Evolutionary conservation across 2,888 invertebrate species (phyloP).

Genomic region (Standfussiana lucernea): DNA sequence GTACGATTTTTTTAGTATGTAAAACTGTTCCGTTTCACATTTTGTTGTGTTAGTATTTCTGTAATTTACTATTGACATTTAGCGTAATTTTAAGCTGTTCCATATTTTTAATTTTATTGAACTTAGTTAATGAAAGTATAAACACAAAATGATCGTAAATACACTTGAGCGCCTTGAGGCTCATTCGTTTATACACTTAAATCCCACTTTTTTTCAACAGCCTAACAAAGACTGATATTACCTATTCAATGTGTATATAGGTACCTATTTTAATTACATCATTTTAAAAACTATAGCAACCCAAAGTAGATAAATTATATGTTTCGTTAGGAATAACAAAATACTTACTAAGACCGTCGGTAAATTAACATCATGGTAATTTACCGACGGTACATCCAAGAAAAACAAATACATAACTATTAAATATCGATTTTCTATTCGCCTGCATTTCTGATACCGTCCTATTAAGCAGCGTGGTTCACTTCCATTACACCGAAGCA

Average conservation of each 20-base stretch:
- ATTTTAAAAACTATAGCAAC: not conserved
- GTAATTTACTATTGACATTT: not conserved
- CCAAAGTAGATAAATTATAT: too few relatives aligned
- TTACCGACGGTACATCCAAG: too few relatives aligned
- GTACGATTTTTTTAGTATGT: slow-evolving; percentile 22
- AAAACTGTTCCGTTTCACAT: not conserved
- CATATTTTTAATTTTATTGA: not conserved
- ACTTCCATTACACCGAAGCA: slow-evolving; percentile 20
- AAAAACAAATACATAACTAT: slow-evolving; percentile 8
- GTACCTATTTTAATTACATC: not conserved
- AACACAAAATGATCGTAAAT: not conserved
- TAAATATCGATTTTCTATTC: not conserved
- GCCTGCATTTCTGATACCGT: slow-evolving; percentile 21
- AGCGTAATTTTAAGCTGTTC: not conserved
- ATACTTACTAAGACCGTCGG: not conserved
- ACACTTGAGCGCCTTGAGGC: not conserved
- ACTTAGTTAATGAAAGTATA: not conserved
- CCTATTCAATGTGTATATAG: not conserved
- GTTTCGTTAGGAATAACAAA: not conserved
- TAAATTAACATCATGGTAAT: not conserved
- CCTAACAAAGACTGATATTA: not conserved
- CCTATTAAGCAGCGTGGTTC: slow-evolving; percentile 21
- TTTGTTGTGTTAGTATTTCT: not conserved
- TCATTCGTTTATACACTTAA: not conserved
- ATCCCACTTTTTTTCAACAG: not conserved